Evolutionary conservation across 2,113 vertebrate genomes (phyloP), one percentile per base, ranked within the genome.

Genomic region (Tyto alba): DNA sequence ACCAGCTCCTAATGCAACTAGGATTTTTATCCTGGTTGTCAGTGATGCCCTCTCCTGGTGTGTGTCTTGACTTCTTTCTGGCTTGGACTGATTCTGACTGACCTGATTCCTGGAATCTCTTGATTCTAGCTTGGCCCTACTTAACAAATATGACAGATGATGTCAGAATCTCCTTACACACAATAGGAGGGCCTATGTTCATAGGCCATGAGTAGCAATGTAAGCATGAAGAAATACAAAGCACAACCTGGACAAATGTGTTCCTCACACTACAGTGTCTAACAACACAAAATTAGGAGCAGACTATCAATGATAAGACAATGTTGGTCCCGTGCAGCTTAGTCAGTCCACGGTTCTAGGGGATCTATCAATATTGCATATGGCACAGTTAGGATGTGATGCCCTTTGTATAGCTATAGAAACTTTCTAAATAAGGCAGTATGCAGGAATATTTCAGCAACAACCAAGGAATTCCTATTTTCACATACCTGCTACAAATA

Each of bases 271-370:
- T 29, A 27, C 9, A 9, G 45, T 67, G 43, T 53, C 69, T 47
- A 53, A 60, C 6, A 62, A 7, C 11, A 40, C 30, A 68, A 56
- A 68, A 63, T 26, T 23, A 23, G 25, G 41, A 67, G 15, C 45
- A 67, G 83, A 43, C 5, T 56, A 41, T 27, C 15, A 77, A 13
- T 22, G 43, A 68, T 7, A 62, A 32, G 32, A 8, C 0, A 0
- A 19, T 41, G 5, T 13, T 64, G 16, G 10, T 27, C 57, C 50
- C 41, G 26, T 23, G 43, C 62, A 88, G 19, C 36, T 73, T 32
- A 82, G 34, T 25, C 53, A 56, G 16, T 19, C 9, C 47, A 1
- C 6, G 8, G 18, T 86, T 74, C 38, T 71, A 32, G 27, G 22
- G 11, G 9, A 13, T 45, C 17, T 53, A 21, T 20, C 36, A 53